phyloP scores from a whole-genome alignment of 2,113 vertebrate genomes.

The Crotalus tigris region DNA sequence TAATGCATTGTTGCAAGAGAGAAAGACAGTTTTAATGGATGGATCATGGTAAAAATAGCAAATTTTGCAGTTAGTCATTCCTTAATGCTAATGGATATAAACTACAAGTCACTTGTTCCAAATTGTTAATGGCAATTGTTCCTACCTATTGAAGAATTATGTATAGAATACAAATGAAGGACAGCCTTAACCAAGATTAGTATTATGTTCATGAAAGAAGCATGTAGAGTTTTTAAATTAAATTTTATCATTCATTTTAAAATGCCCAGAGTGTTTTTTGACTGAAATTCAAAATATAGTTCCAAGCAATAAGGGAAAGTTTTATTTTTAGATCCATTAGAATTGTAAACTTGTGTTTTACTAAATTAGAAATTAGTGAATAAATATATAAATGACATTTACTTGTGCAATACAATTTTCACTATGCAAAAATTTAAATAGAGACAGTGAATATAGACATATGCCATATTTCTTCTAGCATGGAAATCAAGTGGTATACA shows the following conservation, averaged over 20 bases:
- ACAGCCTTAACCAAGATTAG: not conserved
- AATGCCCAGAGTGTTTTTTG: not conserved
- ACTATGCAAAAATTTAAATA: not conserved
- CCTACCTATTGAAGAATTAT: conserved; percentile 18
- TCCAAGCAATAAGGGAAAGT: not conserved
- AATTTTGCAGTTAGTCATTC: conserved; percentile 36
- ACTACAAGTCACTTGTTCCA: not conserved
- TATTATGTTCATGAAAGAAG: conserved; percentile 1
- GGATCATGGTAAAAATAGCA: conserved; percentile 37
- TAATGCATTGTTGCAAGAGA: conserved; percentile 9
- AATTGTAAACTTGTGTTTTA: not conserved
- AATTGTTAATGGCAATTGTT: conserved; percentile 40
- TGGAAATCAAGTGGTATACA: not conserved
- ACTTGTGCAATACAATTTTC: not conserved
- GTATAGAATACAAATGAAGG: conserved; percentile 6
- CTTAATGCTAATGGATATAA: conserved; percentile 32
- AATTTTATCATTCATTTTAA: not conserved
- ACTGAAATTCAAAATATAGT: not conserved
- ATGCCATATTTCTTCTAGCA: not conserved
- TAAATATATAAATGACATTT: not conserved
- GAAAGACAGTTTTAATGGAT: conserved; percentile 9
- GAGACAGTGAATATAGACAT: not conserved
- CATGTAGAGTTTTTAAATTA: not conserved
- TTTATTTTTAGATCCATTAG: conserved; percentile 6
- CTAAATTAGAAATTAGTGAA: not conserved